phyloP scores from a whole-genome alignment of 2,113 vertebrate genomes.

The Petrocephalus zakoni region DNA sequence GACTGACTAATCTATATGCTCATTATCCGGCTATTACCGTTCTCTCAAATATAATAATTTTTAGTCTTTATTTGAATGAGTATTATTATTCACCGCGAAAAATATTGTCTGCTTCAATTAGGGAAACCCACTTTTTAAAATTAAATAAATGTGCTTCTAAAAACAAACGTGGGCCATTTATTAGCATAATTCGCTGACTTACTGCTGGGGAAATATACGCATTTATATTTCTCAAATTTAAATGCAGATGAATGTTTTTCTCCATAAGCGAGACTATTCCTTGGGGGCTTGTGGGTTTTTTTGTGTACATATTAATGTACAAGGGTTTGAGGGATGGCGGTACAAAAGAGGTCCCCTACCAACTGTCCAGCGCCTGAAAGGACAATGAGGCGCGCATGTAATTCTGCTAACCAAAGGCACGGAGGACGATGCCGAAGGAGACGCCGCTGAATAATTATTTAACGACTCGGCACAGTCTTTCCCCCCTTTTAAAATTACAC shows the following conservation, averaged over 20 bases:
- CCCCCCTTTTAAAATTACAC: neutral
- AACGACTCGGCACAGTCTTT: neutral
- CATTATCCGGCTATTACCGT: neutral
- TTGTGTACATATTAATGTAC: neutral
- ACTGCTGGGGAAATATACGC: neutral
- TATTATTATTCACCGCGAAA: neutral
- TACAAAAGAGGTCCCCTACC: neutral
- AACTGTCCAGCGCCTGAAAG: conserved; percentile 4
- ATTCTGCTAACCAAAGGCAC: neutral
- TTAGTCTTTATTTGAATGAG: neutral
- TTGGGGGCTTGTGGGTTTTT: neutral
- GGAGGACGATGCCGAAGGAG: neutral
- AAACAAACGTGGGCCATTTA: neutral
- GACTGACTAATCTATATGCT: neutral
- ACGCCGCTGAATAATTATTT: conserved; percentile 16
- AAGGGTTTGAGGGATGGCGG: neutral
- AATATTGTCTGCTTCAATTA: too few species aligned
- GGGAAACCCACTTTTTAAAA: neutral
- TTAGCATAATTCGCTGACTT: neutral
- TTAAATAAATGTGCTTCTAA: neutral
- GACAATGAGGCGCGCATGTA: neutral
- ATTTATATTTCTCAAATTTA: neutral
- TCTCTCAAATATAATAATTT: neutral
- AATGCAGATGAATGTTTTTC: neutral
- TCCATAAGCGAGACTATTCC: neutral